phyloP scores from a whole-genome alignment of 2,113 vertebrate species.

The Phoxinus phoxinus region DNA sequence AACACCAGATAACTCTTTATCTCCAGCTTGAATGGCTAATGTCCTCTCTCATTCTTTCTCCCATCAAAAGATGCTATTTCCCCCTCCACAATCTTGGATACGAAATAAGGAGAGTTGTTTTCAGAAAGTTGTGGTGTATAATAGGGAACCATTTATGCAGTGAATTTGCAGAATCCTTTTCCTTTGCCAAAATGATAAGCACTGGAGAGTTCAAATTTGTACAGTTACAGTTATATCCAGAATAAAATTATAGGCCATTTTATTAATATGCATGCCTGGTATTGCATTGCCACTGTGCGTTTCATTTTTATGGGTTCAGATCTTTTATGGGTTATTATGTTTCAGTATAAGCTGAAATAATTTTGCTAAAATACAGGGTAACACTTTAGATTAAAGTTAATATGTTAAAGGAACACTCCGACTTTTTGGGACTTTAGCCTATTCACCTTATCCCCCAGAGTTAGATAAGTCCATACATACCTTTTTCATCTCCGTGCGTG shows the following conservation, averaged over 20 bases:
- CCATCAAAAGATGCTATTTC: not conserved
- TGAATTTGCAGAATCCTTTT: slow-evolving; percentile 1
- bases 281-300: not conserved
- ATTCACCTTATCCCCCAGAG: too few relatives aligned
- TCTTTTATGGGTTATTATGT: slow-evolving; percentile 29
- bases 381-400: too few relatives aligned
- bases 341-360: slow-evolving; percentile 37
- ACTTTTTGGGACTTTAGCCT: too few relatives aligned
- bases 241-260: not conserved
- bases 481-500: too few relatives aligned
- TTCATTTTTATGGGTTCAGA: not conserved
- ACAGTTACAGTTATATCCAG: not conserved
- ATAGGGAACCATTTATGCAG: not conserved
- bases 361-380: too few relatives aligned
- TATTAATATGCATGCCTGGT: not conserved
- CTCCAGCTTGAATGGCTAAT: slow-evolving; percentile 18
- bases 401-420: too few relatives aligned
- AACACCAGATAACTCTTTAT: slow-evolving; percentile 44
- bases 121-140: not conserved
- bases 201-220: not conserved
- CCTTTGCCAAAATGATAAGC: not conserved
- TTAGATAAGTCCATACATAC: too few relatives aligned
- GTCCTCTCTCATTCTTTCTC: not conserved
- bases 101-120: not conserved
- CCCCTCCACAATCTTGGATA: not conserved